These are phyloP conservation scores for Callocephalon fimbriatum DNA, from an alignment of 2,113 vertebrate species.

Conservation along the genomic window DNA sequence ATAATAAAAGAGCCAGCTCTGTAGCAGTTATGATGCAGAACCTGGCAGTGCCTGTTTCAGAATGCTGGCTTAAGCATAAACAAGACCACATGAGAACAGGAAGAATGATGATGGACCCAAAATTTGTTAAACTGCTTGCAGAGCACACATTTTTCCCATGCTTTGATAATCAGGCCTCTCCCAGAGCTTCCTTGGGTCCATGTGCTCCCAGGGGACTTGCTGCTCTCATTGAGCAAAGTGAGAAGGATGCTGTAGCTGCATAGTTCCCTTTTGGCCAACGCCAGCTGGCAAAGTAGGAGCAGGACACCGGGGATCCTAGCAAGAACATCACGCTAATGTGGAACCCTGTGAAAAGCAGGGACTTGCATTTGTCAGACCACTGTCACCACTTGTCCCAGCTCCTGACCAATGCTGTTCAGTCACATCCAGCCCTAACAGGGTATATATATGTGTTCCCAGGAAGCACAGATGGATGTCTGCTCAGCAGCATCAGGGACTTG, in stretches of 20 bases:
- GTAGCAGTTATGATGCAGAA: constrained; percentile 42
- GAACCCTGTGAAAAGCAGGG: background rate
- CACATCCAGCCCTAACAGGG: background rate
- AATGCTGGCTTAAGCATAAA: constrained; percentile 66
- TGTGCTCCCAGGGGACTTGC: background rate
- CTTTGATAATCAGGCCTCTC: background rate
- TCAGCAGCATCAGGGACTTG: background rate
- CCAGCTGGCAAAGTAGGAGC: background rate
- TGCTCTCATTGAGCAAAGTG: background rate
- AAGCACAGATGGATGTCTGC: background rate
- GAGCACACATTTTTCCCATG: background rate
- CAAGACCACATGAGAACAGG: constrained; percentile 38
- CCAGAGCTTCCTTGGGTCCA: background rate
- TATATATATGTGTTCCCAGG: background rate
- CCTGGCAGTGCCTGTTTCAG: constrained; percentile 53
- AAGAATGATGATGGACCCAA: constrained; percentile 32
- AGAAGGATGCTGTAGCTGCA: background rate
- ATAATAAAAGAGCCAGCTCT: constrained; percentile 53
- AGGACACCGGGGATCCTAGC: background rate
- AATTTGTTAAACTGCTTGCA: background rate
- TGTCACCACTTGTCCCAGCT: background rate
- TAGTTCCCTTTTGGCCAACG: background rate
- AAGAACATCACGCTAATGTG: background rate
- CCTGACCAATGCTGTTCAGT: background rate
- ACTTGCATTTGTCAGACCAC: background rate